These are phyloP conservation scores for Telmatochromis brichardi DNA, from an alignment of 2,113 vertebrate genomes.

Conservation along the genomic window DNA sequence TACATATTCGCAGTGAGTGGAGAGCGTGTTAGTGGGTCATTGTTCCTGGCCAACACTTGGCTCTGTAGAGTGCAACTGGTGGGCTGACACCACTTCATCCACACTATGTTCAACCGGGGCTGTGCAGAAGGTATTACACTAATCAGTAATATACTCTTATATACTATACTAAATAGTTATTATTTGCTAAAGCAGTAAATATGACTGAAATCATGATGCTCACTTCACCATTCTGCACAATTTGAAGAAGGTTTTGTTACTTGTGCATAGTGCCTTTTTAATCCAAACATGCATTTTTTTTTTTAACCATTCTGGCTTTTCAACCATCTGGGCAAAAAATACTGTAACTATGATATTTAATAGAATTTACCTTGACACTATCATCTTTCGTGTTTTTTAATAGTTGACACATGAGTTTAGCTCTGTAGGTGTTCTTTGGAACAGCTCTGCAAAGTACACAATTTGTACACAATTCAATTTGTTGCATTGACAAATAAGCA, in stretches of 20 bases:
- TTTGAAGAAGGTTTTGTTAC: neutral
- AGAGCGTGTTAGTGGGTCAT: neutral
- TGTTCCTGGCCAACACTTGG: neutral
- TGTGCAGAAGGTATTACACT: neutral
- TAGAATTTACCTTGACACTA: neutral
- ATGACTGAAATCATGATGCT: neutral
- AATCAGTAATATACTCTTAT: neutral
- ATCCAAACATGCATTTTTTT: neutral
- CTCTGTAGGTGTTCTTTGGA: neutral
- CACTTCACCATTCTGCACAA: neutral
- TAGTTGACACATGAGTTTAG: neutral
- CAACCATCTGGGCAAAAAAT: neutral
- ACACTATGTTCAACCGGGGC: neutral
- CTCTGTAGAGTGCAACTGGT: rapidly evolving
- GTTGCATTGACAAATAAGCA: neutral
- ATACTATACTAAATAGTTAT: neutral
- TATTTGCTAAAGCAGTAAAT: neutral
- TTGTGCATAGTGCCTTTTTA: neutral
- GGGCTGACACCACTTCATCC: rapidly evolving
- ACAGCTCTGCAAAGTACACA: neutral
- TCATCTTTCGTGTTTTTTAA: rapidly evolving
- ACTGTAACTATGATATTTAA: neutral
- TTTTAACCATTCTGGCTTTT: neutral
- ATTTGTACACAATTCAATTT: neutral
- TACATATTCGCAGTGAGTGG: neutral